A percentile compares a stretch with the other conserved stretches of the same genome.
These are phyloP conservation scores for Drosophila serrata DNA, from an alignment of 1,140 invertebrate species.

Conservation along the genomic window DNA sequence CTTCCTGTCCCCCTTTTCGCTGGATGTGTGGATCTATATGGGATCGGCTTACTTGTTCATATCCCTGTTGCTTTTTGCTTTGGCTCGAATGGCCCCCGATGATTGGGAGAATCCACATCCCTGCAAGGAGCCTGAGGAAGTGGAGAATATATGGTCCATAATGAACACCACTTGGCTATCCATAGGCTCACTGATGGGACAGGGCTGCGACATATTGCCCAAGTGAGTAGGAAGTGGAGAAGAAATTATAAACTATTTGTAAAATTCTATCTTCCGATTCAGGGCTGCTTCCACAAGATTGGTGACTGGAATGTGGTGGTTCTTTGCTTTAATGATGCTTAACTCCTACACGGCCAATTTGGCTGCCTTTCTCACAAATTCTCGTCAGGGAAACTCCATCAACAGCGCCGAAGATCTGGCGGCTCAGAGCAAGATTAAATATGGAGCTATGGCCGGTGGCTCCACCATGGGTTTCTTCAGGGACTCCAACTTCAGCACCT, in stretches of 20 bases:
- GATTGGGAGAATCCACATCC: constrained; percentile 97
- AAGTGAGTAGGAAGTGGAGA: constrained; percentile 45
- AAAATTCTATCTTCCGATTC: constrained; percentile 87
- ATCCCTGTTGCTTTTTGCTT: constrained; percentile 92
- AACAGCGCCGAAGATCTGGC: constrained; percentile 95
- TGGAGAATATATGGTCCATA: constrained; percentile 92
- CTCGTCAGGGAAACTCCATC: constrained; percentile 94
- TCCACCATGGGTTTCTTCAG: constrained; percentile 91
- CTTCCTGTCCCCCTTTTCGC: constrained; percentile 94
- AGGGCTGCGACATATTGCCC: constrained; percentile 92
- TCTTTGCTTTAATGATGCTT: constrained; percentile 98
- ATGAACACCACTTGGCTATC: constrained; percentile 93
- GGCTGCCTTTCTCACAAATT: constrained; percentile 96
- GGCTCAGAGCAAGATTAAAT: constrained; percentile 95
- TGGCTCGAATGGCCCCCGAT: constrained; percentile 91
- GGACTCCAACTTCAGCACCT: constrained; percentile 81
- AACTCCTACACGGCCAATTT: constrained; percentile 98
- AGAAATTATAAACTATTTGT: constrained; percentile 85
- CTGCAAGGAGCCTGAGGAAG: constrained; percentile 92
- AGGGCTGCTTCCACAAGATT: constrained; percentile 93
- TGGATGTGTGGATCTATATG: constrained; percentile 97
- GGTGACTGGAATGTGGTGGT: constrained; percentile 97
- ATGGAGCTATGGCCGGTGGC: constrained; percentile 91
- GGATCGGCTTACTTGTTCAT: constrained; percentile 94
- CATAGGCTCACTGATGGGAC: constrained; percentile 92